Conservation (phyloP, 2,888 invertebrate species). For the Pristionchus japonicus region DNA sequence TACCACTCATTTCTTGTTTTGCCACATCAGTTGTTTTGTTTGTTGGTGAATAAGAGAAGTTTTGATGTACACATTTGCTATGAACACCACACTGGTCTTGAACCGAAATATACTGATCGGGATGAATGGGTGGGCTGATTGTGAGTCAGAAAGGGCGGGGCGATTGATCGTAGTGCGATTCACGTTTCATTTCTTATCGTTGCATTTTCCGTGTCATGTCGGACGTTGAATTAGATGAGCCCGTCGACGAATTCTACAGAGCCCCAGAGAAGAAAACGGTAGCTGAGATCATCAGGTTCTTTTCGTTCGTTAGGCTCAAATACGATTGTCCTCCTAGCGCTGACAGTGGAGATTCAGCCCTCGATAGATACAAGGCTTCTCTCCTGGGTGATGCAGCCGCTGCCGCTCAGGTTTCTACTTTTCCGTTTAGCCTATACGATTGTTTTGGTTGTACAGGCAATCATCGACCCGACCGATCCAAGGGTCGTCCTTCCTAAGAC, state of each 20-base stretch:
- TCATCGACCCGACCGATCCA: conserved; percentile 40
- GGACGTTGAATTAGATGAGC: conserved; percentile 40
- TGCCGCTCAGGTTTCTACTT: not conserved
- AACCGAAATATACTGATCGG: not conserved
- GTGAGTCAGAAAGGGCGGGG: not conserved
- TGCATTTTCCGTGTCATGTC: conserved; percentile 33
- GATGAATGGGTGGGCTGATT: not conserved
- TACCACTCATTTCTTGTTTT: conserved; percentile 53
- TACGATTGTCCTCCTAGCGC: not conserved
- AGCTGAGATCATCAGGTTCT: conserved; percentile 39
- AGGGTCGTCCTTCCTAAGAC: conserved; percentile 13
- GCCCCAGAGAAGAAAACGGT: conserved; percentile 42
- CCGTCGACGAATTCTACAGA: conserved; percentile 26
- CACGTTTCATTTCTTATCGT: conserved; percentile 10
- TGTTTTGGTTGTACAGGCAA: not conserved
- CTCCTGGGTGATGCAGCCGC: conserved; percentile 20
- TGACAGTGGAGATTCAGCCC: conserved; percentile 37
- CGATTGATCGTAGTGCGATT: conserved; percentile 16
- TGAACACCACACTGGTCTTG: conserved; percentile 17
- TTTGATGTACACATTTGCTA: not conserved
- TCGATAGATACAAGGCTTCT: conserved; percentile 45
- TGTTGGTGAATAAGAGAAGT: conserved; percentile 43
- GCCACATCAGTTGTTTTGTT: conserved; percentile 55
- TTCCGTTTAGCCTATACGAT: no score
- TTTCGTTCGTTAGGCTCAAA: not conserved